A percentile compares a stretch with the other conserved stretches of the same genome.
These are phyloP conservation scores for Callocephalon fimbriatum DNA, from an alignment of 2,113 vertebrate genomes.

Conservation along the genomic window DNA sequence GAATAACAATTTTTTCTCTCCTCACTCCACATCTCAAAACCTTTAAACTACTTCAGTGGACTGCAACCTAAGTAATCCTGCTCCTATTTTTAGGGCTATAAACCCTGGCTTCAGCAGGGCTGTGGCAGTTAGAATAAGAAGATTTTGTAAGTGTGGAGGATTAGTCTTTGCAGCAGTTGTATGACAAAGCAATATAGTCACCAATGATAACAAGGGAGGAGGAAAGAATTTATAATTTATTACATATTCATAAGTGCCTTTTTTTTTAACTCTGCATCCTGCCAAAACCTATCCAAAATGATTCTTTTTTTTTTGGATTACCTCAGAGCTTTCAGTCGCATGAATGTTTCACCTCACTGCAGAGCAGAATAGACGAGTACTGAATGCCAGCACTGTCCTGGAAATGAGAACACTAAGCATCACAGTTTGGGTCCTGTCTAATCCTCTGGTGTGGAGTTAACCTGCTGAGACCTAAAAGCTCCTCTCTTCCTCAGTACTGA, in stretches of 20 bases:
- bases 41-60: conserved; percentile 72
- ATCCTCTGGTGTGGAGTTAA: conserved; percentile 43
- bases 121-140: conserved; percentile 77
- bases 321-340: not conserved
- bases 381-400: not conserved
- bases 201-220: conserved; percentile 52
- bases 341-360: not conserved
- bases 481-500: conserved; percentile 32
- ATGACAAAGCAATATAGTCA: conserved; percentile 78
- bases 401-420: conserved; percentile 29
- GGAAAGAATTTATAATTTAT: conserved; percentile 50
- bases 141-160: conserved; percentile 80
- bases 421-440: conserved; percentile 26
- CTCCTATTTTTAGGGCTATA: conserved; percentile 82
- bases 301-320: not conserved
- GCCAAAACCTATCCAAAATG: not conserved
- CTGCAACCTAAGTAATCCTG: conserved; percentile 78
- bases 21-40: conserved; percentile 50
- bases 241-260: conserved; percentile 34
- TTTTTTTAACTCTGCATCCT: not conserved
- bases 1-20: conserved; percentile 32
- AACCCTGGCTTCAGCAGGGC: conserved; percentile 75
- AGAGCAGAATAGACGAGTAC: not conserved
- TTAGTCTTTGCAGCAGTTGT: conserved; percentile 72
- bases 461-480: conserved; percentile 58